Conservation (phyloP, 2,113 vertebrate species). For the Ctenomys sociabilis region DNA sequence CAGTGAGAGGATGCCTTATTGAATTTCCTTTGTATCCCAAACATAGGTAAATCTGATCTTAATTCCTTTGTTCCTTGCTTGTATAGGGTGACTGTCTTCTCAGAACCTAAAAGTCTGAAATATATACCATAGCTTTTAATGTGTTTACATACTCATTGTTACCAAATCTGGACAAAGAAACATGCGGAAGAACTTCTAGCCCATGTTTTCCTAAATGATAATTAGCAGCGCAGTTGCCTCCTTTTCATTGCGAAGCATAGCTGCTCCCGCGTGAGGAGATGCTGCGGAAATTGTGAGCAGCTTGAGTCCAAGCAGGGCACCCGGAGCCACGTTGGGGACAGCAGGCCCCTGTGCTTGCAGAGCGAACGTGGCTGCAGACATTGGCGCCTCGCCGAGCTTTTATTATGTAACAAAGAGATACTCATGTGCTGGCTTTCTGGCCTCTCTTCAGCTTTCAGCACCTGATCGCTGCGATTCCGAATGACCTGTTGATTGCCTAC, state of each 20-base stretch:
- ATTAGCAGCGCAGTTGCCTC: neutral
- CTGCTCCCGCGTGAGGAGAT: neutral
- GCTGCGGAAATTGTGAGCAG: neutral
- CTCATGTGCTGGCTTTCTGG: neutral
- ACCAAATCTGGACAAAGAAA: neutral
- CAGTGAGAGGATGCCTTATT: neutral
- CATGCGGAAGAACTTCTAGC: neutral
- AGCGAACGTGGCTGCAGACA: neutral
- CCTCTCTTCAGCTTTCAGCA: neutral
- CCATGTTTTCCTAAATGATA: neutral
- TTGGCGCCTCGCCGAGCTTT: neutral
- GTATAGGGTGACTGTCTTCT: neutral
- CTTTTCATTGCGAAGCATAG: neutral
- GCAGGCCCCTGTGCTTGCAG: neutral
- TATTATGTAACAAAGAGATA: neutral
- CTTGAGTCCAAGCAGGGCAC: no score
- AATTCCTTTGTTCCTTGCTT: neutral
- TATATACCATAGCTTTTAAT: neutral
- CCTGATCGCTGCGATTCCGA: neutral
- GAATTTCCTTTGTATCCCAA: neutral
- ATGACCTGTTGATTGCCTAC: neutral
- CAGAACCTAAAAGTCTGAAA: neutral
- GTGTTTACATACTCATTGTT: neutral
- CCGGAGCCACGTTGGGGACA: fast-evolving
- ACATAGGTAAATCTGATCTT: neutral